Evolutionary conservation across 2,113 vertebrate genomes (phyloP).

Genomic region (Neoarius graeffei): DNA sequence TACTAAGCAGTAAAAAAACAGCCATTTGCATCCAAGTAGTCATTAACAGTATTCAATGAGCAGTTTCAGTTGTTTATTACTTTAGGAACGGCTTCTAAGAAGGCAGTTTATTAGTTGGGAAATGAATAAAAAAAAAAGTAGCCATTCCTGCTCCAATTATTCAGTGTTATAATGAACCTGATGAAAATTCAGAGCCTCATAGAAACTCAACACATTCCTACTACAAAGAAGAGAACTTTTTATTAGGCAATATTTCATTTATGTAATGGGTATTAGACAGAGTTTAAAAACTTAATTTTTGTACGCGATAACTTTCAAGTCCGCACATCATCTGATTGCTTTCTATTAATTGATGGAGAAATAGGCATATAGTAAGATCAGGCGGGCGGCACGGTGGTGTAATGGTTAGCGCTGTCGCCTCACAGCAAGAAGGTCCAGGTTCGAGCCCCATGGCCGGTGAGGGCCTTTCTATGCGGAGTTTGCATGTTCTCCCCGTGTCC

Average conservation of each 20-base stretch:
- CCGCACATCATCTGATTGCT: background rate
- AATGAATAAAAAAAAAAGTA: constrained; percentile 27
- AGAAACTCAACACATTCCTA: background rate
- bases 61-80: constrained; percentile 29
- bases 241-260: background rate
- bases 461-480: too few relatives aligned
- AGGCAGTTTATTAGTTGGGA: constrained; percentile 30
- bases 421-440: too few relatives aligned
- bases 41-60: constrained; percentile 43
- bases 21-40: constrained; percentile 28
- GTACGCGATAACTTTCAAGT: background rate
- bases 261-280: background rate
- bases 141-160: constrained; percentile 6
- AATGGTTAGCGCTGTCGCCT: too few relatives aligned
- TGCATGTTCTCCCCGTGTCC: too few relatives aligned
- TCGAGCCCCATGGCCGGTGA: too few relatives aligned
- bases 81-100: constrained; percentile 23
- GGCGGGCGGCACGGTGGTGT: too few relatives aligned
- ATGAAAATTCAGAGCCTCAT: background rate
- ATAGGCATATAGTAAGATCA: background rate
- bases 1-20: constrained; percentile 37
- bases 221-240: background rate
- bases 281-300: background rate
- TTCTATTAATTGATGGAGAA: background rate
- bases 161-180: constrained; percentile 19